phyloP scores from a whole-genome alignment of 1,140 invertebrate genomes.

The Pissodes strobi region DNA sequence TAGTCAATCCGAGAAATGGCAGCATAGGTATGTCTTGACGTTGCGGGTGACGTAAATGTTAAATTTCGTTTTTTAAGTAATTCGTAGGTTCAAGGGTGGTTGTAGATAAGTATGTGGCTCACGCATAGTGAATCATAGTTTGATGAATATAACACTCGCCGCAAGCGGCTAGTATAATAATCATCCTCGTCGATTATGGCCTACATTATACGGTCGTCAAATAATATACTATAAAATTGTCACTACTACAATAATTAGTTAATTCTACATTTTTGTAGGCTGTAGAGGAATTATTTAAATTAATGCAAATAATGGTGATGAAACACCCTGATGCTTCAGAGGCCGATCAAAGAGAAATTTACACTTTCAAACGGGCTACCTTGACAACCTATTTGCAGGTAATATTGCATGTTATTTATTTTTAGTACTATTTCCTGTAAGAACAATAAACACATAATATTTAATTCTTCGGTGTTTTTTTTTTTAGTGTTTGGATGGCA shows the following conservation, averaged over 20 bases:
- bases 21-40: too few relatives aligned
- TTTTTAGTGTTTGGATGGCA: conserved; percentile 73
- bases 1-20: too few relatives aligned
- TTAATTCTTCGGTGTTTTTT: conserved; percentile 39
- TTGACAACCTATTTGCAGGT: conserved; percentile 79
- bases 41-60: too few relatives aligned
- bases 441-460: not conserved
- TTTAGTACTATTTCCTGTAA: too few relatives aligned
- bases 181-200: too few relatives aligned
- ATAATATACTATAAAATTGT: too few relatives aligned
- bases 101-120: not conserved
- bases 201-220: too few relatives aligned
- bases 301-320: conserved; percentile 83
- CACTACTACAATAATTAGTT: too few relatives aligned
- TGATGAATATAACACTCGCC: too few relatives aligned
- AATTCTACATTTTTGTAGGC: conserved; percentile 62
- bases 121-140: too few relatives aligned
- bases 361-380: conserved; percentile 79
- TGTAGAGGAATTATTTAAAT: conserved; percentile 87
- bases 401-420: conserved; percentile 2
- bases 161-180: too few relatives aligned
- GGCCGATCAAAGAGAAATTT: conserved; percentile 79
- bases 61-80: too few relatives aligned
- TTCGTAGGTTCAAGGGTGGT: not conserved
- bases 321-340: conserved; percentile 76